Evolutionary conservation across 2,113 vertebrate species (phyloP).

Genomic region (Colistium nudipinnis): DNA sequence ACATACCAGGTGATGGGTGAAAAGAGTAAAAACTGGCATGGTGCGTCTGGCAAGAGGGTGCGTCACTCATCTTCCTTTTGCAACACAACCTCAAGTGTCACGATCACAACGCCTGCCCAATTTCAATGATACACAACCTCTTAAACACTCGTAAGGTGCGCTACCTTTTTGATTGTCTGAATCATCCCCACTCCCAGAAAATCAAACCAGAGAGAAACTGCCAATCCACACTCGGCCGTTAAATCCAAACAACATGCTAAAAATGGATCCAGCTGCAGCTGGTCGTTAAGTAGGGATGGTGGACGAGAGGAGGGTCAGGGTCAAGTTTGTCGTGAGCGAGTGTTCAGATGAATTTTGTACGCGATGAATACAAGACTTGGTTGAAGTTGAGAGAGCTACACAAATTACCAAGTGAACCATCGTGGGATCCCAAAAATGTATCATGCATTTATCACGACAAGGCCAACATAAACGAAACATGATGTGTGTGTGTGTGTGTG

Average conservation of each 20-base stretch:
- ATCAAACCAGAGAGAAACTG: slow-evolving; percentile 53
- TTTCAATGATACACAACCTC: slow-evolving; percentile 36
- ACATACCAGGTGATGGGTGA: slow-evolving; percentile 20
- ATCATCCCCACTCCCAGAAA: slow-evolving; percentile 65
- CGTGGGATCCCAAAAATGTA: slow-evolving; percentile 57
- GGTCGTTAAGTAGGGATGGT: slow-evolving; percentile 13
- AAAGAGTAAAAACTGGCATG: slow-evolving; percentile 3
- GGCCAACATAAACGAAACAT: slow-evolving; percentile 62
- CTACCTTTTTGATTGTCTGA: slow-evolving; percentile 80
- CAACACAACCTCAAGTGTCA: slow-evolving; percentile 42
- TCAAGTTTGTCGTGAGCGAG: slow-evolving; percentile 19
- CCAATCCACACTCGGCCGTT: slow-evolving; percentile 10
- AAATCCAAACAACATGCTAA: slow-evolving; percentile 38
- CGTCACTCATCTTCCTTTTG: slow-evolving; percentile 4
- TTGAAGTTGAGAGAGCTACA: slow-evolving; percentile 10
- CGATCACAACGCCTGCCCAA: slow-evolving; percentile 28
- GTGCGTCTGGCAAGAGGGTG: slow-evolving; percentile 2
- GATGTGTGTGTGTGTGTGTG: slow-evolving; percentile 30
- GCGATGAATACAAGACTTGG: slow-evolving; percentile 19
- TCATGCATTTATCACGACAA: slow-evolving; percentile 77
- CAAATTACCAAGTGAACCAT: slow-evolving; percentile 34
- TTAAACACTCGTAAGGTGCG: slow-evolving; percentile 54
- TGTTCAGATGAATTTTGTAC: slow-evolving; percentile 17
- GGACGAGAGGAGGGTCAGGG: slow-evolving; percentile 4
- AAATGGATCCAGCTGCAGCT: slow-evolving; percentile 13